These are phyloP conservation scores for Sorex maritimensis DNA, from an alignment of 2,797 vertebrate species.

Conservation along the genomic window DNA sequence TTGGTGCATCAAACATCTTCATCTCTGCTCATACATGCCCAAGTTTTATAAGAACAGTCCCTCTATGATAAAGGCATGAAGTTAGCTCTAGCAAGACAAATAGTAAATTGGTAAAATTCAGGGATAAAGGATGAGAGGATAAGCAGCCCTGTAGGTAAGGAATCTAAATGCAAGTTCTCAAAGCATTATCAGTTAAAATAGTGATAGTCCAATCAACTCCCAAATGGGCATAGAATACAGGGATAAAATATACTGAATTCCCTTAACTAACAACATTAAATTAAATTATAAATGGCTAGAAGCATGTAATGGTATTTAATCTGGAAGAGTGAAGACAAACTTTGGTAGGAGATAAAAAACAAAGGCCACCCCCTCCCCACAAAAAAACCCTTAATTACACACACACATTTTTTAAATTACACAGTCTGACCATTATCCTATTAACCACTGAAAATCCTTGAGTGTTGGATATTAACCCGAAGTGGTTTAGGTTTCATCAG, in stretches of 20 bases:
- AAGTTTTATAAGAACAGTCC: background rate
- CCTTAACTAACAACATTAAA: background rate
- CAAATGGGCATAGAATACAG: background rate
- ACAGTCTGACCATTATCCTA: background rate
- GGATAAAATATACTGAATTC: background rate
- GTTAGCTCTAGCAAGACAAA: background rate
- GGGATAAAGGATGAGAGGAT: background rate
- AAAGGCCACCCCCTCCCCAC: no score
- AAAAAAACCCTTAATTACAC: no score
- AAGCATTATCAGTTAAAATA: background rate
- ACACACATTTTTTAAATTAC: background rate
- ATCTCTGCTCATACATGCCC: background rate
- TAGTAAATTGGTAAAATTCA: background rate
- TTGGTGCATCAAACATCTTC: background rate
- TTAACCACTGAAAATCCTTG: no score
- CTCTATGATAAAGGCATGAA: background rate
- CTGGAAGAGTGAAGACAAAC: background rate
- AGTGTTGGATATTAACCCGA: no score
- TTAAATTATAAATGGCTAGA: background rate
- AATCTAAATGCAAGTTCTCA: background rate
- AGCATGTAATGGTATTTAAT: conserved; percentile 9
- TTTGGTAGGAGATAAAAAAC: background rate
- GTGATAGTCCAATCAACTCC: background rate
- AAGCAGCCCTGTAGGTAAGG: background rate
- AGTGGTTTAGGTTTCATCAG: no score